phyloP scores from a whole-genome alignment of 2,113 vertebrate species.

The Melanotaenia duboulayi region DNA sequence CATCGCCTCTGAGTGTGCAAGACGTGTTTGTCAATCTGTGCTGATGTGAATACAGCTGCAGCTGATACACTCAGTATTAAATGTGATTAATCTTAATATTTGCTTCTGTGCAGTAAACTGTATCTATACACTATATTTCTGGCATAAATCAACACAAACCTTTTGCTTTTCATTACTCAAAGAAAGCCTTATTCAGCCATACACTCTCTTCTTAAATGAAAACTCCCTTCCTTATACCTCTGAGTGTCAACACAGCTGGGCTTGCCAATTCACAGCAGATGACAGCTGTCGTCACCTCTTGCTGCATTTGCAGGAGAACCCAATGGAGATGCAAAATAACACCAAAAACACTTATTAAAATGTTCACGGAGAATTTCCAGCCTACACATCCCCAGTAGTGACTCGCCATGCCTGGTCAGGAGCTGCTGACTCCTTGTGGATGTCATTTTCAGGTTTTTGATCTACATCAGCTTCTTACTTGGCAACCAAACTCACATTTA shows the following conservation, averaged over 20 bases:
- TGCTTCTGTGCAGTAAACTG: conserved; percentile 10
- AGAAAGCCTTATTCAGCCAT: not conserved
- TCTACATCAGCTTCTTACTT: not conserved
- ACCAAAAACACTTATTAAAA: conserved; percentile 4
- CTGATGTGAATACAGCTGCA: conserved; percentile 34
- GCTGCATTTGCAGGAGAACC: not conserved
- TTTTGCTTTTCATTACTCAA: not conserved
- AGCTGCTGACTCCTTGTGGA: not conserved
- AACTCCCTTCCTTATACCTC: not conserved
- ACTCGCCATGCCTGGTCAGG: not conserved
- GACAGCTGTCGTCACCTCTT: conserved; percentile 13
- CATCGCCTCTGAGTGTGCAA: conserved; percentile 23
- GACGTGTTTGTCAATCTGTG: conserved; percentile 27
- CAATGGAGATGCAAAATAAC: not conserved
- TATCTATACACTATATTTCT: not conserved
- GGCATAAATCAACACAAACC: not conserved
- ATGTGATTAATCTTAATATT: conserved; percentile 59
- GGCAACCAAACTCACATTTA: no score
- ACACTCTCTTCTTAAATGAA: not conserved
- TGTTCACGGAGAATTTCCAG: not conserved
- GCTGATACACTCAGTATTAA: conserved; percentile 28
- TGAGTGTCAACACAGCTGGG: conserved; percentile 1
- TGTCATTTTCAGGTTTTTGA: not conserved
- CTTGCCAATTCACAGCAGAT: conserved; percentile 17
- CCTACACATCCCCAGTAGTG: not conserved